These are phyloP conservation scores for Meda fulgida DNA, from an alignment of 2,797 vertebrate genomes.

Conservation along the genomic window DNA sequence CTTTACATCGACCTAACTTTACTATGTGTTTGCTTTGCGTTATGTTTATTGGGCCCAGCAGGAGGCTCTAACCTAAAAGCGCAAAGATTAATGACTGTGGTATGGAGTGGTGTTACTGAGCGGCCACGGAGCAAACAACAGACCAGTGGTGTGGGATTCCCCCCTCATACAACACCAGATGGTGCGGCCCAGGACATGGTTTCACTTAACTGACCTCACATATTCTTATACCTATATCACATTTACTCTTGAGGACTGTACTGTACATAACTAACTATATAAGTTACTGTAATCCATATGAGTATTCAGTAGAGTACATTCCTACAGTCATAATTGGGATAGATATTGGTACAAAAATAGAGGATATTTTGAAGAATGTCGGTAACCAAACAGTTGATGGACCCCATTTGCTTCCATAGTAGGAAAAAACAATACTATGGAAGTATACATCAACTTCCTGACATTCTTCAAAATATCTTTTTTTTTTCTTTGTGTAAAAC, in stretches of 20 bases:
- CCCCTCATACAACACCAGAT: slow-evolving; percentile 34
- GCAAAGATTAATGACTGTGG: slow-evolving; percentile 47
- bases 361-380: too few species aligned
- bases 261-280: neutral
- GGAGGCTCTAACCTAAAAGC: slow-evolving; percentile 42
- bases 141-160: slow-evolving; percentile 20
- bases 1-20: slow-evolving; percentile 31
- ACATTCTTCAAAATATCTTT: too few species aligned
- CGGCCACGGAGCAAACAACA: slow-evolving; percentile 29
- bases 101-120: slow-evolving; percentile 33
- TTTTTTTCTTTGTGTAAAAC: neutral
- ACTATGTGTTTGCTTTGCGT: slow-evolving; percentile 37
- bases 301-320: neutral
- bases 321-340: neutral
- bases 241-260: neutral
- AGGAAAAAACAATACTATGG: too few species aligned
- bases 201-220: slow-evolving; percentile 31
- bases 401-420: too few species aligned
- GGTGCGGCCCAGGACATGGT: slow-evolving; percentile 29
- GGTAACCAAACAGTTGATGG: too few species aligned
- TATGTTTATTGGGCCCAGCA: slow-evolving; percentile 42
- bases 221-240: slow-evolving; percentile 21
- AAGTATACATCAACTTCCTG: too few species aligned
- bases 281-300: neutral
- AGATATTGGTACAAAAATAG: neutral